These are phyloP conservation scores for Lamprotornis superbus DNA, from an alignment of 2,113 vertebrate genomes.

Conservation along the genomic window DNA sequence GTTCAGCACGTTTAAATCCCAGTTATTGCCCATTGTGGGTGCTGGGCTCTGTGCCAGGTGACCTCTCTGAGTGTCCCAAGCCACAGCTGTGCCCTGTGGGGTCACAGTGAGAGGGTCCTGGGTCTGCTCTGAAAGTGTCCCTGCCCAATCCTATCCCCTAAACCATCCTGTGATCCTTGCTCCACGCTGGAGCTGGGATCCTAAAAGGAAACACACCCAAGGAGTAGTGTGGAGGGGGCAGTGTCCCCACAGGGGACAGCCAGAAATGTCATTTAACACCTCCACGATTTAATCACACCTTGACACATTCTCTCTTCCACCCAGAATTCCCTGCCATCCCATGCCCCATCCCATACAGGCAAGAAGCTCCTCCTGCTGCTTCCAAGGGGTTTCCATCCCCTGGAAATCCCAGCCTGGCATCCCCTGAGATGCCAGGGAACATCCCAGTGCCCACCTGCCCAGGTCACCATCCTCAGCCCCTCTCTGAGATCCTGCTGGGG, in stretches of 20 bases:
- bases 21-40: accelerated
- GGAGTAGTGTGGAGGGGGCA: accelerated
- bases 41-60: not conserved
- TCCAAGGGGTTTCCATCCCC: not conserved
- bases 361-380: not conserved
- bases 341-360: accelerated
- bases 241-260: accelerated
- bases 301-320: accelerated
- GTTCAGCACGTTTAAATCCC: not conserved
- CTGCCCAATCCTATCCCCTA: not conserved
- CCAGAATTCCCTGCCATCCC: not conserved
- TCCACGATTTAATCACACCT: accelerated
- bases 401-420: not conserved
- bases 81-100: not conserved
- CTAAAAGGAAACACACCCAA: accelerated
- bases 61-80: not conserved
- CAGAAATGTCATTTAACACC: not conserved
- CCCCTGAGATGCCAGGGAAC: accelerated
- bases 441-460: accelerated
- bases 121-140: accelerated
- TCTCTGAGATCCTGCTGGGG: accelerated
- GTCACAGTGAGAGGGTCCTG: accelerated
- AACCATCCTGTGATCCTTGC: not conserved
- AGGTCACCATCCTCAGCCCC: not conserved
- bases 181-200: not conserved